Evolutionary conservation across 2,113 vertebrate genomes (phyloP), one percentile per base, ranked within the genome.

Genomic region (Rhineura floridana): DNA sequence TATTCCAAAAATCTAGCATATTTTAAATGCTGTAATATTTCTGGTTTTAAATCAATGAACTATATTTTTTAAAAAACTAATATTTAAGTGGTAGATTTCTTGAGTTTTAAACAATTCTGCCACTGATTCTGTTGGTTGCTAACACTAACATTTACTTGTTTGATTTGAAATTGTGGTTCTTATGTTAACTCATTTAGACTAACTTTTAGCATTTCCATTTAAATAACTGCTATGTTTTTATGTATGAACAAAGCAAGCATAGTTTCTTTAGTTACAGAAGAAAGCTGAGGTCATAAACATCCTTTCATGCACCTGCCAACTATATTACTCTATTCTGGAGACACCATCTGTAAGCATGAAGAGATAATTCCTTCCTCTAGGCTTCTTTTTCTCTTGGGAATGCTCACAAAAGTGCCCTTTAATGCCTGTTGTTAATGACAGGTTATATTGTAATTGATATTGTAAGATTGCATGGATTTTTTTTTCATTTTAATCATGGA

Each of bases 321-420:
- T 33, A 82, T 0, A 81, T 65, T 75, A n/a, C 62, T 76, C 17
- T 82, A 42, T 86, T 77, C 33, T 69, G 33, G 3, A 25, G 63
- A 42, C 39, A 69, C 87, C 65, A 55, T 55, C 85, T 79, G 62
- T 87, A 91, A 90, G 52, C 36, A 36, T 28, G 76, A 84, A 65
- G 39, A 46, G 67, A 81, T 84, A 52, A 79, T 81, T 84, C 46
- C 33, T 70, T 75, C 44, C 36, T 62, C 67, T 36, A n/a, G 33
- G 3, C 25, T 13, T 83, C 10, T 23, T 1, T 28, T 63, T 82
- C 23, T 39, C 23, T 62, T 36, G 70, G n/a, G 59, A 62, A 0
- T 0, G 52, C 15, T 33, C 0, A 0, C 39, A 86, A 65, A 86
- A 65, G 36, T 42, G 70, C 33, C 39, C 42, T 73, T 19, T 11